Evolutionary conservation across 2,113 vertebrate species (phyloP).

Genomic region (Macrotis lagotis): DNA sequence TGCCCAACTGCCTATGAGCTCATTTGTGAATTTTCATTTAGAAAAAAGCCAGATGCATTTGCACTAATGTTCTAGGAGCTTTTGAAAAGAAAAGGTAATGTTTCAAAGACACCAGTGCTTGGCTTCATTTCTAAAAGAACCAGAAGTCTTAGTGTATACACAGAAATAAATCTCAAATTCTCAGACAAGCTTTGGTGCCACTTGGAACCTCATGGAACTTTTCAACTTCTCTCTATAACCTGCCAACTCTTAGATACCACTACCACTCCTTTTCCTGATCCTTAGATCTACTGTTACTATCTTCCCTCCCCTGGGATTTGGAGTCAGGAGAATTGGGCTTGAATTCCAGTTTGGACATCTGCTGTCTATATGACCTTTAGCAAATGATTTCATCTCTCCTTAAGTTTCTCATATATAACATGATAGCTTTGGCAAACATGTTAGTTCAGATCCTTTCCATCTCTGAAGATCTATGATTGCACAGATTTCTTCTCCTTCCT

Average conservation of each 20-base stretch:
- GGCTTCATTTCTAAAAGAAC: conserved; percentile 26
- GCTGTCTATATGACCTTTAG: neutral
- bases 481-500: neutral
- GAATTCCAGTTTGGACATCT: neutral
- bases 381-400: neutral
- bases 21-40: conserved; percentile 26
- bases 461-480: neutral
- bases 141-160: neutral
- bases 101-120: neutral
- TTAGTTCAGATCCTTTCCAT: neutral
- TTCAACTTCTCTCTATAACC: neutral
- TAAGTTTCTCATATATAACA: neutral
- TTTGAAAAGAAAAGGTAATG: neutral
- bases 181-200: neutral
- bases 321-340: neutral
- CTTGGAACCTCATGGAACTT: neutral
- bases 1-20: neutral
- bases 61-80: neutral
- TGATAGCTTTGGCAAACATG: neutral
- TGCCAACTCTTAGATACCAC: neutral
- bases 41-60: conserved; percentile 18
- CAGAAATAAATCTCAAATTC: conserved; percentile 34
- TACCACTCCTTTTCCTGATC: neutral
- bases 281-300: neutral
- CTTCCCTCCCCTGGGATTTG: neutral